Base-by-base conservation (phyloP, 2,113 vertebrate species). In the Heloderma charlesbogerti region DNA sequence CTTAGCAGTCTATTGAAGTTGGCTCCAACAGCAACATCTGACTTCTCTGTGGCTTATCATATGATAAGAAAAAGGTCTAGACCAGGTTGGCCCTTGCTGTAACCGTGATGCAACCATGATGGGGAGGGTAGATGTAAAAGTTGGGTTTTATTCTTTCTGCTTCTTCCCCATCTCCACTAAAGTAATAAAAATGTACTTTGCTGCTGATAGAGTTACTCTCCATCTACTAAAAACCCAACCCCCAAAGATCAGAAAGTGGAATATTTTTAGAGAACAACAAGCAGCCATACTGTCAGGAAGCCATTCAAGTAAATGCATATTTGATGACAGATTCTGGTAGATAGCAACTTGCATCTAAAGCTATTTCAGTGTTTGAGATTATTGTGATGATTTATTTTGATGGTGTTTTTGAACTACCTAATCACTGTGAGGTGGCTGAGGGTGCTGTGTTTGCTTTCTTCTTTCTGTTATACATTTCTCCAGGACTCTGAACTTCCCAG, bases 181-280 rank as follows among this genome's bases (percentile, higher is more conserved):
- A 86, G 54, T 27, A 74, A 86, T 74, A 40, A 87, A 88, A 77
- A 20, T 88, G 40, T 79, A 48, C 31, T 63, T 63, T 79, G 57
- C 29, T 63, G 57, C 2, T 88, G 27, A 34, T 15, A 88, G 77
- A 77, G 54, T 43, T 22, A 25, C 37, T 71, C 51, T 31, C 31
- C 25, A 10, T 82, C 27, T 40, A 72, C 8, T 81, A 15, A 89
- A 69, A 72, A 48, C 34, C 57, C 48, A 66, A 66, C 7, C 37
- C 8, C 37, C 37, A 66, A 43, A 40, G 40, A 6, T 66, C 75
- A 88, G 34, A 81, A 81, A 51, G 7, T 79, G 87, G 63, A 40
- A 81, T n/a, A 71, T 37, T 27, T 78, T 79, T n/a, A 22, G 43
- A 72, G 34, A 67, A 51, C 25, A 72, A 78, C 18, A 88, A 66